A percentile compares a stretch with the other conserved stretches of the same genome.
These are phyloP conservation scores for Fistularia commersonii DNA, from an alignment of 2,797 vertebrate genomes.

Conservation along the genomic window DNA sequence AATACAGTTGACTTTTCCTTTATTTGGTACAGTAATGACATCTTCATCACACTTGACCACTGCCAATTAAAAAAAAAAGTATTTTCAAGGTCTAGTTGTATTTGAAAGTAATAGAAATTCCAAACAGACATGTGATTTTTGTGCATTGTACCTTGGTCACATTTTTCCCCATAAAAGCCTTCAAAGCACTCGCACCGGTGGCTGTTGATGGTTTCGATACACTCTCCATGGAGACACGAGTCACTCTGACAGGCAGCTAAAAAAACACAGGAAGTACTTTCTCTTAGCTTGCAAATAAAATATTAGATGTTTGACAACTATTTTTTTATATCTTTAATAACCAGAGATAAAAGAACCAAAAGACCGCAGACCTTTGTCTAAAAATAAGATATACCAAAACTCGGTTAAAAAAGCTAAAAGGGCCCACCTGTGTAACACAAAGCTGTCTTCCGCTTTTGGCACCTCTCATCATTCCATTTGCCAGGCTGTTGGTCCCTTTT, in stretches of 20 bases:
- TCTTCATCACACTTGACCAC: constrained; percentile 64
- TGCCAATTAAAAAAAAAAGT: constrained; percentile 32
- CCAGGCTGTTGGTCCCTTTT: constrained; percentile 27
- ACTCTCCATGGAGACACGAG: constrained; percentile 75
- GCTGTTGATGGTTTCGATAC: constrained; percentile 80
- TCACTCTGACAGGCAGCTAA: constrained; percentile 72
- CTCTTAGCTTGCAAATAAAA: not conserved
- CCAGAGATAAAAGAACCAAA: too few species aligned
- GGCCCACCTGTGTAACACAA: constrained; percentile 77
- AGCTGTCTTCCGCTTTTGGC: constrained; percentile 61
- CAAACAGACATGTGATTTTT: not conserved
- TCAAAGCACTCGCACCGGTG: constrained; percentile 69
- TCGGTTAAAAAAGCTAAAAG: too few species aligned
- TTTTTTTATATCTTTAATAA: too few species aligned
- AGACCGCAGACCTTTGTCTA: too few species aligned
- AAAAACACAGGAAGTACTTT: constrained; percentile 2
- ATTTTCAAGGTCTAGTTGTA: too few species aligned
- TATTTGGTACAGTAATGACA: constrained; percentile 37
- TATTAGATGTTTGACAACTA: not conserved
- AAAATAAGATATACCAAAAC: too few species aligned
- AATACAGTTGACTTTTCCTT: constrained; percentile 58
- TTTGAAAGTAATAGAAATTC: not conserved
- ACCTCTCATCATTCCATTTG: constrained; percentile 81
- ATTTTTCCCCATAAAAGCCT: constrained; percentile 74
- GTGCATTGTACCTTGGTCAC: constrained; percentile 58